Percentiles rank a stretch among this genome's conserved stretches.
These are phyloP conservation scores for Felis chaus DNA, from an alignment of 2,113 vertebrate species.

Conservation along the genomic window DNA sequence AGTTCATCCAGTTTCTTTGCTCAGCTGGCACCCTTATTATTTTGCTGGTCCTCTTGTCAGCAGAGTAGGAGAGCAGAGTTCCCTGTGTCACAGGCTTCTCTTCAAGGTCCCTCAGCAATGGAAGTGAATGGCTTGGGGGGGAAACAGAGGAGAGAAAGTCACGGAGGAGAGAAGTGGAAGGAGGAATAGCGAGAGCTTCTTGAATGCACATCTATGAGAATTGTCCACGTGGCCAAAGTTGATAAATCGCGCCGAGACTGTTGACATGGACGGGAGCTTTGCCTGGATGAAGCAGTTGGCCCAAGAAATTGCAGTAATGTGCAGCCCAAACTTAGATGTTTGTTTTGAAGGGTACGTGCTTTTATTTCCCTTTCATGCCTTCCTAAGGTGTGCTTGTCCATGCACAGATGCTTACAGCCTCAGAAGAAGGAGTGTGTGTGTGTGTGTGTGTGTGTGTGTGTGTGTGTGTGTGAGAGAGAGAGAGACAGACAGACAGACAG, in stretches of 20 bases:
- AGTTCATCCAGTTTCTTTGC: background rate
- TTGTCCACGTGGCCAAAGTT: background rate
- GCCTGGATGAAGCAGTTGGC: background rate
- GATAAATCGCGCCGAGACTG: background rate
- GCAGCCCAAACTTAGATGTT: background rate
- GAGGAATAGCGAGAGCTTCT: background rate
- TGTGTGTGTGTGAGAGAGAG: background rate
- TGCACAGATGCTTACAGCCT: background rate
- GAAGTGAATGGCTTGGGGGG: background rate
- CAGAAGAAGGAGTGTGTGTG: background rate
- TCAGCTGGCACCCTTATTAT: background rate
- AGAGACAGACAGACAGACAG: background rate
- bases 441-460: background rate
- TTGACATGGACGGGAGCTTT: constrained; percentile 33
- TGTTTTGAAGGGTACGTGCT: background rate
- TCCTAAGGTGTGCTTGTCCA: background rate
- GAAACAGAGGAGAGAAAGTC: background rate
- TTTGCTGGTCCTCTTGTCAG: background rate
- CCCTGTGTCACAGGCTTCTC: background rate
- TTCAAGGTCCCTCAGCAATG: background rate
- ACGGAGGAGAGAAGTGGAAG: background rate
- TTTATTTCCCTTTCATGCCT: background rate
- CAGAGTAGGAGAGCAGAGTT: background rate
- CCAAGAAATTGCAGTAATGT: background rate
- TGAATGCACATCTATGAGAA: constrained; percentile 11